These are phyloP conservation scores for Montipora cactus DNA, from an alignment of 64 coral and sea anemone genomes.

Conservation along the genomic window DNA sequence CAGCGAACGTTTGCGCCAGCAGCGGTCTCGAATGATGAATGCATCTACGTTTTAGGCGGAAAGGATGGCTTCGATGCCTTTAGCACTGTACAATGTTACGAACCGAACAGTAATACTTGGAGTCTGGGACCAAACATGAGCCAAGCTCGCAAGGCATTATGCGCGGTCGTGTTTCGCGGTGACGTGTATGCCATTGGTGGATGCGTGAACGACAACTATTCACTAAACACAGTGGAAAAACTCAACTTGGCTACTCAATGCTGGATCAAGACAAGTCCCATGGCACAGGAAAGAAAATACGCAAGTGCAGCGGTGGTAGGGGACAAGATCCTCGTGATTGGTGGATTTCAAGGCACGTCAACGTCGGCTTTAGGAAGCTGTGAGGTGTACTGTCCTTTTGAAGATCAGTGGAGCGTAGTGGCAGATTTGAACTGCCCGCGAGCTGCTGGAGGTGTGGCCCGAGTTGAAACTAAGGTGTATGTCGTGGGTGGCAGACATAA, in stretches of 20 bases:
- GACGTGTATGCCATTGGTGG: slow-evolving; percentile 65
- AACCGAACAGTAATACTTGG: slow-evolving; percentile 29
- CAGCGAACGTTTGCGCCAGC: slow-evolving; percentile 19
- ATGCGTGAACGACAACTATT: slow-evolving; percentile 21
- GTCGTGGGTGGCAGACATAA: slow-evolving; percentile 36
- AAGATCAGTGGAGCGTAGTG: slow-evolving; percentile 42
- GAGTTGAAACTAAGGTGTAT: slow-evolving; percentile 23
- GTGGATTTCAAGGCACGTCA: slow-evolving; percentile 49
- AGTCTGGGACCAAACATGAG: background rate
- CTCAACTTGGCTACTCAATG: background rate
- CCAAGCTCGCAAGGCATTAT: slow-evolving; percentile 21
- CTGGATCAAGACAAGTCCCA: slow-evolving; percentile 10
- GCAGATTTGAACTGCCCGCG: background rate
- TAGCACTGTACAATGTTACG: slow-evolving; percentile 36
- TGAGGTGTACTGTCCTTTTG: slow-evolving; percentile 29
- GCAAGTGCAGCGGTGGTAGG: slow-evolving; percentile 18
- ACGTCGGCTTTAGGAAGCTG: slow-evolving; percentile 39
- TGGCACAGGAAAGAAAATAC: slow-evolving; percentile 55
- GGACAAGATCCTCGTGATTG: slow-evolving; percentile 52
- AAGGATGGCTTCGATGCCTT: slow-evolving; percentile 41
- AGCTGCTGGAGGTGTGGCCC: slow-evolving; percentile 15
- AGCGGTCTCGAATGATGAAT: slow-evolving; percentile 17
- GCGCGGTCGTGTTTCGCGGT: slow-evolving; percentile 12
- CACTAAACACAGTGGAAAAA: slow-evolving; percentile 47
- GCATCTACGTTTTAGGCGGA: slow-evolving; percentile 50